Evolutionary conservation across 2,797 vertebrate genomes (phyloP), one percentile per base, ranked within the genome.

Genomic region (Poecilia wingei): DNA sequence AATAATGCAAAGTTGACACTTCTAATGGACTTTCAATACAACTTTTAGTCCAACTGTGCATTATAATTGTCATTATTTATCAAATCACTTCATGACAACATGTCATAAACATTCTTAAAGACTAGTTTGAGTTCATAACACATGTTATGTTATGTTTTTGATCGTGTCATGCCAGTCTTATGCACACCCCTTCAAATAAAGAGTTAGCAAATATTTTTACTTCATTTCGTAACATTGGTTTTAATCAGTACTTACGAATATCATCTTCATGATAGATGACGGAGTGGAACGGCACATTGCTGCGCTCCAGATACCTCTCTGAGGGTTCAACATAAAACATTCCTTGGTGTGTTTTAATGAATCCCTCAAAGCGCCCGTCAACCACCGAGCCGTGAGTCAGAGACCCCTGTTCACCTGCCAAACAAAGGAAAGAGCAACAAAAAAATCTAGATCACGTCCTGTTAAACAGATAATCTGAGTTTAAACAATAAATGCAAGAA

Each of bases 211-310:
- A 18, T 49, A 49, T 18, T 49, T 49, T 49, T 18, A 39, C 16
- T 8, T 20, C 36, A 43, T 25, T 25, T 10, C 0, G 7, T 53
- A 6, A 33, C n/a, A 45, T 14, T 53, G 1, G 6, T 41, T 69
- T 55, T 66, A 8, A 79, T 25, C 41, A 51, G 49, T 49, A 97
- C 98, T 97, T 93, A 99, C 98, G 87, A 73, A 99, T 97, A 92
- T 99, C 97, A 86, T 98, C 96, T 93, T 99, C 98, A 45, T 99
- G 98, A 94, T 99, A 99, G 89, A 99, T 99, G 93, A 99, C 95
- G 3, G 98, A 99, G 86, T 99, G 98, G 93, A 97, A 99, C 2
- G 96, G 95, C 16, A 96, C 89, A 22, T 91, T 91, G 88, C 90
- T 93, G 84, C 96, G 95, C 92, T 96, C 95, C 72, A 98, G 95